Base-by-base conservation (phyloP, 2,113 vertebrate genomes). In the Laticauda colubrina region DNA sequence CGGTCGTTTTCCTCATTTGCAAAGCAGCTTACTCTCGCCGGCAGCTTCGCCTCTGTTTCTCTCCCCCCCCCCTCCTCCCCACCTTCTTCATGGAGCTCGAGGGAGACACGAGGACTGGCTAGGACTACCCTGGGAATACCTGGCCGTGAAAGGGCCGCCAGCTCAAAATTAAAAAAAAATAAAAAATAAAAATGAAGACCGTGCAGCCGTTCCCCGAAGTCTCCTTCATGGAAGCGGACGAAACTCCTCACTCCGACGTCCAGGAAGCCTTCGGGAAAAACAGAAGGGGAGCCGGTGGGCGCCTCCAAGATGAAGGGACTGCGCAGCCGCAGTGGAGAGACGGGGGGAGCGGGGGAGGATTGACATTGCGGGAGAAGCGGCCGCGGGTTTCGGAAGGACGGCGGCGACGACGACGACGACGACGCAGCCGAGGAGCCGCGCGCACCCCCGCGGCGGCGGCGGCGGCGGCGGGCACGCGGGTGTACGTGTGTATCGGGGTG, bases 241-340 rank as follows among this genome's bases (percentile, higher is more conserved):
- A 81, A 20, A 43, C 75, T 6, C 75, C 7, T 3, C 75, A 20
- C 18, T 20, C 75, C 18, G 34, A 9, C 14, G 3, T 81, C 34
- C 75, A 39, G 7, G 34, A 15, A 81, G 34, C 34, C 75, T 81
- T 81, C 18, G 2, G 1, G 12, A 10, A 21, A n/a, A 23, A 26
- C 23, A 26, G 12, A 43, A 43, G 23, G 51, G 1, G 48, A 34
- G 8, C 4, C 4, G 48, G 8, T 6, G 26, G 1, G 45, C 21
- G 24, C 21, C 2, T 5, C 34, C 56, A 39, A n/a, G 15, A 18
- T 4, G 39, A 45, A 29, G 51, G 10, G 29, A 45, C 48, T 29
- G 91, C 91, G 91, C 91, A 92, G 48, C 12, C 91, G 91, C 86
- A 75, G 87, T 69, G 45, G 6, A 12, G 12, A n/a, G 85, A 23